Evolutionary conservation across 2,888 invertebrate genomes (phyloP).

Genomic region (Hirudinaria manillensis): DNA sequence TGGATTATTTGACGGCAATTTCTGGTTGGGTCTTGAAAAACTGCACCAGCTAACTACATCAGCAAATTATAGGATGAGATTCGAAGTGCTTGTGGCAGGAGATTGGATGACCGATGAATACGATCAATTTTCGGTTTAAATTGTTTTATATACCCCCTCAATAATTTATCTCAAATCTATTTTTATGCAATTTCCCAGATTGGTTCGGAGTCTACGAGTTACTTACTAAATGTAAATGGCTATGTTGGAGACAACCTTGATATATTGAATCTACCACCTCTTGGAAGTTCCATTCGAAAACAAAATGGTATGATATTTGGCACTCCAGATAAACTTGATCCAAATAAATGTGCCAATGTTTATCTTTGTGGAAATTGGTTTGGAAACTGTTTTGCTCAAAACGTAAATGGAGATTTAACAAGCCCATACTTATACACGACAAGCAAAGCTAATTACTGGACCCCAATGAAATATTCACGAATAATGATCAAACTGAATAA

Average conservation of each 20-base stretch:
- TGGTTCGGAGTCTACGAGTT: not conserved
- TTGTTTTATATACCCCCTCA: too few species aligned
- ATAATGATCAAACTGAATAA: slow-evolving; percentile 12
- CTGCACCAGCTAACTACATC: not conserved
- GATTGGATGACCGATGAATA: slow-evolving; percentile 15
- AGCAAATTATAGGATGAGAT: slow-evolving; percentile 12
- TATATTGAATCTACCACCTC: not conserved
- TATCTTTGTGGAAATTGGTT: slow-evolving; percentile 9
- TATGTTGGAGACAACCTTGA: slow-evolving; percentile 14
- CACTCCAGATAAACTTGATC: not conserved
- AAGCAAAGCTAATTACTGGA: not conserved
- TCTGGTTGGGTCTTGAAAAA: slow-evolving; percentile 6
- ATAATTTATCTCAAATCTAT: too few species aligned
- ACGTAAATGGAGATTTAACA: slow-evolving; percentile 1
- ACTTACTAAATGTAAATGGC: not conserved
- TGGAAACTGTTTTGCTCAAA: slow-evolving; percentile 8
- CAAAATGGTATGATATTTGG: slow-evolving; percentile 9
- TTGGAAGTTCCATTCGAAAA: not conserved
- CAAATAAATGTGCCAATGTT: not conserved
- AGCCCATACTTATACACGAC: not conserved
- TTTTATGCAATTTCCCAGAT: too few species aligned
- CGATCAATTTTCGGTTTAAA: slow-evolving; percentile 6
- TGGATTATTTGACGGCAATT: not conserved
- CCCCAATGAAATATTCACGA: not conserved
- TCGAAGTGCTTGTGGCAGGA: slow-evolving; percentile 12